Conservation (phyloP, 92 coral and sea anemone species). For the Actinernus sp. region DNA sequence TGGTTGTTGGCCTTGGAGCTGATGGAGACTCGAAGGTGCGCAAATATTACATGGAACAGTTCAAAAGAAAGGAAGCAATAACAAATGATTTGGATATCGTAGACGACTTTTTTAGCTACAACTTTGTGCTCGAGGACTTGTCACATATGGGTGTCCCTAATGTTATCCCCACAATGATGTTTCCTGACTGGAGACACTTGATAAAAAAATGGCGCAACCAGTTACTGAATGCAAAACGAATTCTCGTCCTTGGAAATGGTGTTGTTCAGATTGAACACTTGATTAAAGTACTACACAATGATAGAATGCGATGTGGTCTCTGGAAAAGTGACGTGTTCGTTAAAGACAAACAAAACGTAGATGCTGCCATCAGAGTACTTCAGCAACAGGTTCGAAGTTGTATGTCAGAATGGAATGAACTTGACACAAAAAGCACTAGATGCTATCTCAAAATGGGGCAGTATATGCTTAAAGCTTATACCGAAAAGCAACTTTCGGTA, state of each 20-base stretch:
- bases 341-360: slow-evolving; percentile 50
- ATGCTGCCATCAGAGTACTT: slow-evolving; percentile 45
- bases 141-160: no score
- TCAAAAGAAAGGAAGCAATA: neutral
- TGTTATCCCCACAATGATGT: slow-evolving; percentile 13
- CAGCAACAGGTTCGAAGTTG: slow-evolving; percentile 11
- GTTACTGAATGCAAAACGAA: slow-evolving; percentile 17
- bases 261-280: no score
- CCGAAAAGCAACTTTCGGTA: slow-evolving; percentile 16
- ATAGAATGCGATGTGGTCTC: slow-evolving; percentile 14
- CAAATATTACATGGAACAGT: slow-evolving; percentile 13
- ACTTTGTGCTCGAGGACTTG: neutral
- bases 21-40: slow-evolving; percentile 39
- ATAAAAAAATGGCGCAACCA: slow-evolving; percentile 42
- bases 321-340: slow-evolving; percentile 52
- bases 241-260: slow-evolving; percentile 21
- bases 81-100: neutral
- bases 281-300: neutral
- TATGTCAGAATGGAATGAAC: slow-evolving; percentile 1
- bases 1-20: no score
- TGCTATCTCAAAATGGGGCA: slow-evolving; percentile 48
- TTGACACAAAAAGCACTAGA: slow-evolving; percentile 25
- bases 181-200: slow-evolving; percentile 46
- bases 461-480: slow-evolving; percentile 18
- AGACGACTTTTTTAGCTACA: neutral